Base-by-base conservation (phyloP, 1,140 invertebrate genomes). In the Ruditapes philippinarum region DNA sequence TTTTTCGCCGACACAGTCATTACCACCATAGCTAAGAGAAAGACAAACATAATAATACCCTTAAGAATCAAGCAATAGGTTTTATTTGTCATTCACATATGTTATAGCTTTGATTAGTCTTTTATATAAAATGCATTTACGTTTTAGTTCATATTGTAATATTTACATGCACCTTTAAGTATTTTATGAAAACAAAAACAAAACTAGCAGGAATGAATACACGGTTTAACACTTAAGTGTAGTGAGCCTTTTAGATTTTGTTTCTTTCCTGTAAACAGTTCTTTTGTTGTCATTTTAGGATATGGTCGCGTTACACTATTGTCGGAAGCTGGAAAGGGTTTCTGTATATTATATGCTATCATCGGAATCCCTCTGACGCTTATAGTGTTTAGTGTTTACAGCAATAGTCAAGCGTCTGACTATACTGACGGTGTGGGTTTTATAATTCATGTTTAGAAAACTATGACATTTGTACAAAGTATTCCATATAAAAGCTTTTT, bases 1-100 rank as follows among this genome's bases (percentile, higher is more conserved):
- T n/a, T n/a, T 96, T 99, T 99, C 94, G 98, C 98, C 28, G 98
- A 98, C 91, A 99, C 98, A 0, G 98, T 99, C 7, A 97, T 99
- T 91, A 99, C 98, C 93, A 99, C 98, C 9, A 98, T 99, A 91
- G 98, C 98, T 98, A 96, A 96, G 96, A 22, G 25, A n/a, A 25
- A 4, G 12, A 40, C 5, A 14, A 45, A 14, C 14, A 14, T n/a
- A n/a, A n/a, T 45, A 14, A 14, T 14, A 45, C 42, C 5, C 42
- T 7, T 45, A 7, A 45, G 42, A 45, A 14, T 45, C 14, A 5
- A n/a, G n/a, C 1, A 60, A 28, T 1, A 60, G 57, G n/a, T 14
- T 60, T 60, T 60, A 60, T 5, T 28, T 11, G 57, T 28, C 1
- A 60, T 60, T 5, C 31, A 11, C 31, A 60, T n/a, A 1, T 22